Evolutionary conservation across 35 echinoderm and acorn worm genomes (phyloP).

Genomic region (Ophioderma brevispina): DNA sequence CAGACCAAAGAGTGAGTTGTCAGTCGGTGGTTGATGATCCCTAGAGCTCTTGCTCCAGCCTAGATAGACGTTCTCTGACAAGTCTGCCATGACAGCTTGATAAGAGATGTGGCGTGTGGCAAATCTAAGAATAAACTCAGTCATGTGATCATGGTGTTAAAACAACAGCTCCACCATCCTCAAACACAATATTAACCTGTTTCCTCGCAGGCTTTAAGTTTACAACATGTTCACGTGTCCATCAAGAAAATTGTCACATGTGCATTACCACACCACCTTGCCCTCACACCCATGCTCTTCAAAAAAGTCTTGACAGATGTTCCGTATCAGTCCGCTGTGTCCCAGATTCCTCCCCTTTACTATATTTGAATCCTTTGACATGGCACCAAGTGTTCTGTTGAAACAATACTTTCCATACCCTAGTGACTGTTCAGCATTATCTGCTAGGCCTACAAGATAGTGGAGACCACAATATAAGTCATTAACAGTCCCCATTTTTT

Average conservation of each 20-base stretch:
- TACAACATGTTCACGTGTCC: conserved; percentile 11
- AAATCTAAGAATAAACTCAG: conserved; percentile 40
- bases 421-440: conserved; percentile 42
- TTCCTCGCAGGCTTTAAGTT: conserved; percentile 26
- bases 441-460: conserved; percentile 46
- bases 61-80: conserved; percentile 41
- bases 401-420: conserved; percentile 46
- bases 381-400: conserved; percentile 45
- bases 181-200: conserved; percentile 50
- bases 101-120: conserved; percentile 34
- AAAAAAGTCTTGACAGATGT: conserved; percentile 52
- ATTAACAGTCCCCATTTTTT: conserved; percentile 26
- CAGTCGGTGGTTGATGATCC: conserved; percentile 50
- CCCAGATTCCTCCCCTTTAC: conserved; percentile 54
- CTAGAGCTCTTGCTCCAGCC: conserved; percentile 36
- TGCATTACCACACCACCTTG: conserved; percentile 65
- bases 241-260: conserved; percentile 36
- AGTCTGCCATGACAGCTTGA: conserved; percentile 46
- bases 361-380: conserved; percentile 58
- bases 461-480: conserved; percentile 58
- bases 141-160: conserved; percentile 63
- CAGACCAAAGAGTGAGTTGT: conserved; percentile 30
- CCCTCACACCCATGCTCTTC: conserved; percentile 60
- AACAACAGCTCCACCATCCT: conserved; percentile 49
- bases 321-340: conserved; percentile 18